Conservation (phyloP, 2,888 invertebrate species). For the Choristoneura rosaceana region DNA sequence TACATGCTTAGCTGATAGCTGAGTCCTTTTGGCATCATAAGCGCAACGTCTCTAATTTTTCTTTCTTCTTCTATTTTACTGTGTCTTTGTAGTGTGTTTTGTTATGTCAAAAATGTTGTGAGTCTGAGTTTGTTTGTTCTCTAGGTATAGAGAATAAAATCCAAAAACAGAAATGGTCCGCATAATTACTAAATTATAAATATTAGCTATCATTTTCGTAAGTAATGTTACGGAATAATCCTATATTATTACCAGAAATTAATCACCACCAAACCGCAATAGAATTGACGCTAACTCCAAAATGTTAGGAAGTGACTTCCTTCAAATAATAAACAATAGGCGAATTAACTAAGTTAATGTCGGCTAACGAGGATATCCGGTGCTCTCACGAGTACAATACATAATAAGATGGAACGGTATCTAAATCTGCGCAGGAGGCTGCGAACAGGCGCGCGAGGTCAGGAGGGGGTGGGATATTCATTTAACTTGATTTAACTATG, state of each 20-base stretch:
- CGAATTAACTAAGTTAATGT: slow-evolving; percentile 30
- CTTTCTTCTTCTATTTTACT: no score
- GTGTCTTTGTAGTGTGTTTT: no score
- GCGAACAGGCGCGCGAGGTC: slow-evolving; percentile 8
- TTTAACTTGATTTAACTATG: background rate
- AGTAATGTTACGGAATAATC: no score
- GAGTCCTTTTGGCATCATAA: no score
- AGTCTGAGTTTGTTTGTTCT: no score
- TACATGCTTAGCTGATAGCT: no score
- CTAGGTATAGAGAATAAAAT: no score
- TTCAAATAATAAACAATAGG: slow-evolving; percentile 27
- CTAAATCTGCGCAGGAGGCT: slow-evolving; percentile 18
- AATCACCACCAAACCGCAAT: slow-evolving; percentile 2
- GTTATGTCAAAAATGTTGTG: no score
- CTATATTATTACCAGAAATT: background rate
- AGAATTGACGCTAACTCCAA: slow-evolving; percentile 3
- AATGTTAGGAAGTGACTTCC: slow-evolving; percentile 38
- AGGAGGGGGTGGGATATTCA: background rate
- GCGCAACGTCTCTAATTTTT: no score
- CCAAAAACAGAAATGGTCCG: no score
- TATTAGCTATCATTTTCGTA: no score
- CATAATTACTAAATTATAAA: no score
- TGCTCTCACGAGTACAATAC: slow-evolving; percentile 26
- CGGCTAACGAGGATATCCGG: slow-evolving; percentile 36
- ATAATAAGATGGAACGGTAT: slow-evolving; percentile 23